Evolutionary conservation across 2,888 invertebrate species (phyloP), one percentile per base, ranked within the genome.

Genomic region (Torymus auratus): DNA sequence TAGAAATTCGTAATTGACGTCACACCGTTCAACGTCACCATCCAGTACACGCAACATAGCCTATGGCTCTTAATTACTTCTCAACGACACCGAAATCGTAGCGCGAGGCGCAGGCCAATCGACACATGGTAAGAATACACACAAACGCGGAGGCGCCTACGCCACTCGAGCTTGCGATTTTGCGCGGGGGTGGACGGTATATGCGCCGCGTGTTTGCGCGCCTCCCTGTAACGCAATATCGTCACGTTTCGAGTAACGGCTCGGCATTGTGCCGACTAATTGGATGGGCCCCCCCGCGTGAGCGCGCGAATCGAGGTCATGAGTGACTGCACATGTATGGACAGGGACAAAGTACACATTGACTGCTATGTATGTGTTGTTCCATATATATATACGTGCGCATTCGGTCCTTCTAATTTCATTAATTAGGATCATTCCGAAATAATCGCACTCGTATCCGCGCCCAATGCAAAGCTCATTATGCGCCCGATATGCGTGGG

Each of bases 211-310:
- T 41, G 41, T 41, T 41, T 41, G 7, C 15, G 20, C 4, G 61
- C 11, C 64, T 64, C 64, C 67, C 67, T 67, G 67, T 52, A 67
- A 52, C 52, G 52, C 52, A 67, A 67, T 67, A 67, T 52, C 50
- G 67, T 52, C 67, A 52, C 67, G 67, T 67, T 67, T 52, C 52
- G 23, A 67, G 67, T 12, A 20, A 17, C 52, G 67, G 17, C 13
- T 50, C 52, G 14, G 17, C 69, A 69, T 69, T 69, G 69, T 69
- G 58, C 56, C n/a, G 69, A 41, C 58, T 69, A 58, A 70, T 70
- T 70, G 70, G 70, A 70, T 60, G 50, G 50, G 55, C 20, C 20
- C 7, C n/a, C 17, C n/a, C 41, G 28, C 20, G 20, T 7, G 41
- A 5, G 41, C 5, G 5, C 58, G 1, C 1, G 60, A 50, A 70